Evolutionary conservation across 2,888 invertebrate genomes (phyloP), one percentile per base, ranked within the genome.

Genomic region (Steinernema hermaphroditum): DNA sequence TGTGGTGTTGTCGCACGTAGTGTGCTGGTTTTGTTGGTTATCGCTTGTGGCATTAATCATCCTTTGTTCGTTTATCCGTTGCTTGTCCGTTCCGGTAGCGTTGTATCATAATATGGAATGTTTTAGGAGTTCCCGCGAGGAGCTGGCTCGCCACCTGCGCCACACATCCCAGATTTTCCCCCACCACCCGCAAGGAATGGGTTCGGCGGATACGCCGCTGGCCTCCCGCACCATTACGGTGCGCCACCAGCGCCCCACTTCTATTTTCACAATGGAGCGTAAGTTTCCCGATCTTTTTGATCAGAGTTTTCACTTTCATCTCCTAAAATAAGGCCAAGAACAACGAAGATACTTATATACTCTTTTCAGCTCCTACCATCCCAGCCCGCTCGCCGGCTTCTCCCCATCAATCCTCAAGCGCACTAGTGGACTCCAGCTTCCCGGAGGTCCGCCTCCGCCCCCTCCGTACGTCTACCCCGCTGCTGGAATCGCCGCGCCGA

Each of bases 401-500:
- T 62, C 62, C 32, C 62, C 62, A 32, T 62, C 62, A 4, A 9
- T 62, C 32, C 29, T 62, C 62, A 62, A 62, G 62, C 62, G 62
- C 19, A 14, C 62, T 62, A 29, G 32, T 16, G 62, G 62, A 62
- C 16, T 27, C 6, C 16, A 12, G 6, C 6, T 34, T 16, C 62
- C 62, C 19, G 50, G 50, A 24, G 22, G 22, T 50, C 50, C 50
- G 50, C 8, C 62, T 34, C 22, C 70, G 37, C 70, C 49, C 70
- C 50, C 37, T 29, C 27, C 70, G 49, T 37, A 32, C 54, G 34
- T 54, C 46, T 50, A 70, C 70, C 50, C 49, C 49, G 34, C 70
- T 54, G 24, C 70, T 32, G 24, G 69, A 32, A 49, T 70, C 71
- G 44, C 69, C 68, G 69, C 50, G 68, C 69, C 62, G 49, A 57